These are phyloP conservation scores for Protophormia terraenovae DNA, from an alignment of 2,888 invertebrate species.

Conservation along the genomic window DNA sequence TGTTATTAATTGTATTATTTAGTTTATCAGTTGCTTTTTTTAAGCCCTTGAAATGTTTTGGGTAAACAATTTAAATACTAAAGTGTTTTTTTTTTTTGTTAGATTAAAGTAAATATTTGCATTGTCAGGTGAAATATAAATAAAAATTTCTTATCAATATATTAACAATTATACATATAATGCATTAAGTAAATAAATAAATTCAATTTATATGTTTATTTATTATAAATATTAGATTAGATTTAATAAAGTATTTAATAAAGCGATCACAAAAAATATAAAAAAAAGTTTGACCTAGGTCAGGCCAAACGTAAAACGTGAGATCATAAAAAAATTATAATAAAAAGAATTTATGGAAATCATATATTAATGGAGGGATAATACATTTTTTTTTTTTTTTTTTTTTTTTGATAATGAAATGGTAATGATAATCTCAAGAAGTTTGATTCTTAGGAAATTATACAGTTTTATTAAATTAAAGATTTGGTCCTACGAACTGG, in stretches of 20 bases:
- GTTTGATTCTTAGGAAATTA: no score
- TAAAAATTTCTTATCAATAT: slow-evolving; percentile 24
- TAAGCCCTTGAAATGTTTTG: neutral
- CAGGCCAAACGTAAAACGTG: neutral
- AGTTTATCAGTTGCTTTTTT: neutral
- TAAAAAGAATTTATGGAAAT: no score
- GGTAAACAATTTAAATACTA: neutral
- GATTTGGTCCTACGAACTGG: no score
- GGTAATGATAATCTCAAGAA: no score
- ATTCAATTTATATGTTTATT: neutral
- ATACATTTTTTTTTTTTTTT: no score
- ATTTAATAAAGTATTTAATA: slow-evolving; percentile 3
- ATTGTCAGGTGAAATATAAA: neutral
- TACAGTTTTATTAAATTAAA: no score
- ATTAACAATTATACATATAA: slow-evolving; percentile 10
- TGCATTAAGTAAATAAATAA: neutral
- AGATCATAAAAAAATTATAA: slow-evolving; percentile 2
- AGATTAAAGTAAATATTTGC: neutral
- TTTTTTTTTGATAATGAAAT: no score
- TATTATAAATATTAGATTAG: slow-evolving; percentile 1
- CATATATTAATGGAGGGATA: no score
- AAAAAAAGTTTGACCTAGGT: slow-evolving; percentile 27
- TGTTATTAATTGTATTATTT: neutral
- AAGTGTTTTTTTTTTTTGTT: neutral
- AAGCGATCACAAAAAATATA: neutral